A percentile compares a stretch with the other conserved stretches of the same genome.
These are phyloP conservation scores for Phaetusa simplex DNA, from an alignment of 2,113 vertebrate genomes.

Conservation along the genomic window DNA sequence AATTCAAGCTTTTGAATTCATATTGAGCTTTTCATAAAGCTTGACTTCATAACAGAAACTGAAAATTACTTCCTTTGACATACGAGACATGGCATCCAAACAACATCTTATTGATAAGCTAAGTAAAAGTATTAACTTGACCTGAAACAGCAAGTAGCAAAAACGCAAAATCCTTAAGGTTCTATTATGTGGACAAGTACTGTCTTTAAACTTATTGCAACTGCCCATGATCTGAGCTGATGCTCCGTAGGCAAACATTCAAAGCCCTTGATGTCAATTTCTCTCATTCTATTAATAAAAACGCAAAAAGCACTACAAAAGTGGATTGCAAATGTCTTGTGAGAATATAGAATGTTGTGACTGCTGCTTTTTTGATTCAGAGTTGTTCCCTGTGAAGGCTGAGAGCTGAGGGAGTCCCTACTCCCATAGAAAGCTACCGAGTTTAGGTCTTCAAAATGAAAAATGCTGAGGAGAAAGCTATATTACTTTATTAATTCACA, in stretches of 20 bases:
- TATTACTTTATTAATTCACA: neutral
- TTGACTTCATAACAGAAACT: neutral
- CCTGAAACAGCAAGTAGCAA: neutral
- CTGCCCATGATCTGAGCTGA: neutral
- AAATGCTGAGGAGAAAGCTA: neutral
- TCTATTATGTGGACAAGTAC: neutral
- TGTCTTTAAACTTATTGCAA: neutral
- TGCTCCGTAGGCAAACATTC: neutral
- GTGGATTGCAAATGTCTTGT: neutral
- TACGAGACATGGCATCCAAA: neutral
- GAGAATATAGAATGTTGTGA: neutral
- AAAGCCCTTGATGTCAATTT: neutral
- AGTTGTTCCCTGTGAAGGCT: neutral
- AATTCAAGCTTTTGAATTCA: neutral
- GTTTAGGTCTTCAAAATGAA: neutral
- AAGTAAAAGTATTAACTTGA: neutral
- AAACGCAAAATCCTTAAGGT: neutral
- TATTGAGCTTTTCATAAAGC: neutral
- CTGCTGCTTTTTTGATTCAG: neutral
- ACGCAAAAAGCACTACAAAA: neutral
- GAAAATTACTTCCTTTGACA: neutral
- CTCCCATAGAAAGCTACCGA: neutral
- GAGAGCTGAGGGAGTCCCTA: neutral
- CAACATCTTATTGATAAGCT: neutral
- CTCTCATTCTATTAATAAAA: neutral